phyloP scores from a whole-genome alignment of 35 echinoderm and acorn worm species.

The Ophioderma brevispina region DNA sequence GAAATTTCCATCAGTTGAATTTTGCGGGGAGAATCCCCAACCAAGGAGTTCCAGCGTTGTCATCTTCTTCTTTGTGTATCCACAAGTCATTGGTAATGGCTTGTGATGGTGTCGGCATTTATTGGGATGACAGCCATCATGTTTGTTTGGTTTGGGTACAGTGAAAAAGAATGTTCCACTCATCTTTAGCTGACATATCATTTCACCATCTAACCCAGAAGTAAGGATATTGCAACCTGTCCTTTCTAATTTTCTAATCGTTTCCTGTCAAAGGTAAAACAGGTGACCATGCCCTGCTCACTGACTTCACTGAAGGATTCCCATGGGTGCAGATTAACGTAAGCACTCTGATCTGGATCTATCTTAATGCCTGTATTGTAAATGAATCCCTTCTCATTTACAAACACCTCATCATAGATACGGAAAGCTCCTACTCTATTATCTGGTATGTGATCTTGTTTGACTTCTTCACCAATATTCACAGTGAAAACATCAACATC shows the following conservation, averaged over 20 bases:
- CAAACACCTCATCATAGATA: not conserved
- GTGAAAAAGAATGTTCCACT: too few species aligned
- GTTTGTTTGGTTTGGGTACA: too few species aligned
- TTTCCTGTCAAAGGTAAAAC: not conserved
- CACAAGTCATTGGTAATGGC: too few species aligned
- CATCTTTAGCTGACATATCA: too few species aligned
- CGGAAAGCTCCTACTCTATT: not conserved
- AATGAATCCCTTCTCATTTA: not conserved
- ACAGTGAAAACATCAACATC: not conserved
- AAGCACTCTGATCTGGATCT: not conserved
- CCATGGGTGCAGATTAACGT: not conserved
- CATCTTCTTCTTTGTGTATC: too few species aligned
- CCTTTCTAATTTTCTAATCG: not conserved
- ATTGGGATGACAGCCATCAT: too few species aligned
- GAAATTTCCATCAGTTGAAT: too few species aligned
- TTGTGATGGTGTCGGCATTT: too few species aligned
- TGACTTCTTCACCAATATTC: not conserved
- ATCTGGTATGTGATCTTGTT: not conserved
- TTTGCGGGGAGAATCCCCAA: too few species aligned
- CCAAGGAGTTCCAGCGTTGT: too few species aligned
- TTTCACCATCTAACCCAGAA: too few species aligned
- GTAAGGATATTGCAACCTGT: too few species aligned
- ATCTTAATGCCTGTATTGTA: not conserved
- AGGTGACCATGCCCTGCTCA: not conserved
- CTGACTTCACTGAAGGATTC: not conserved